These are phyloP conservation scores for Centropristis striata DNA, from an alignment of 2,113 vertebrate genomes.

Conservation along the genomic window DNA sequence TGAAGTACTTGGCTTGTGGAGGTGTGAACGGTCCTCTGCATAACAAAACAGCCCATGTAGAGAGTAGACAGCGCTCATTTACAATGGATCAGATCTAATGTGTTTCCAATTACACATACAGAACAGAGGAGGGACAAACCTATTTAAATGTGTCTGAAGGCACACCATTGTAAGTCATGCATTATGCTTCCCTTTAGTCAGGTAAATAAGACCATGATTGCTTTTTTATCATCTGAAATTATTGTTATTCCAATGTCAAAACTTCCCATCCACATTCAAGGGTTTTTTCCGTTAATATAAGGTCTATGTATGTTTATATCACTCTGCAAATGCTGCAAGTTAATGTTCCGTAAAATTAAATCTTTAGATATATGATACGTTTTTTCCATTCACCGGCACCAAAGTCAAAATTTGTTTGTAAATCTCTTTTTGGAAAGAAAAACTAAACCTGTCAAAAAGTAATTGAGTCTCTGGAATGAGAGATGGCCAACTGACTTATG, in stretches of 20 bases:
- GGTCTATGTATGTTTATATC: background rate
- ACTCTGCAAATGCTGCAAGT: slow-evolving; percentile 1
- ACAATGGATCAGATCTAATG: slow-evolving; percentile 56
- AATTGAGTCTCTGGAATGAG: background rate
- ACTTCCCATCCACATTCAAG: slow-evolving; percentile 26
- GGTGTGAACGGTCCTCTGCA: slow-evolving; percentile 78
- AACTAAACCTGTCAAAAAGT: background rate
- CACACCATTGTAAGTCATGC: slow-evolving; percentile 9
- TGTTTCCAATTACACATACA: slow-evolving; percentile 61
- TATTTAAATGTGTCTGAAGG: slow-evolving; percentile 50
- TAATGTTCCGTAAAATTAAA: slow-evolving; percentile 5
- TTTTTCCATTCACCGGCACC: background rate
- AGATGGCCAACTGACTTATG: background rate
- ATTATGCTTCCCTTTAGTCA: slow-evolving; percentile 24
- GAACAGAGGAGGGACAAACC: slow-evolving; percentile 16
- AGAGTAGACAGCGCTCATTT: slow-evolving; percentile 61
- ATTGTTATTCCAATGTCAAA: slow-evolving; percentile 26
- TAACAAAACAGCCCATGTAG: slow-evolving; percentile 72
- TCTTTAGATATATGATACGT: background rate
- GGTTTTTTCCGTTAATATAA: slow-evolving; percentile 19
- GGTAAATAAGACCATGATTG: slow-evolving; percentile 37
- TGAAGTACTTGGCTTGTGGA: slow-evolving; percentile 45
- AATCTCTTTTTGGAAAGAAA: background rate
- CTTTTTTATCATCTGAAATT: slow-evolving; percentile 13
- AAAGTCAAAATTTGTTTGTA: background rate